Conservation (phyloP, 2,797 vertebrate genomes). For the Anguilla marmorata region DNA sequence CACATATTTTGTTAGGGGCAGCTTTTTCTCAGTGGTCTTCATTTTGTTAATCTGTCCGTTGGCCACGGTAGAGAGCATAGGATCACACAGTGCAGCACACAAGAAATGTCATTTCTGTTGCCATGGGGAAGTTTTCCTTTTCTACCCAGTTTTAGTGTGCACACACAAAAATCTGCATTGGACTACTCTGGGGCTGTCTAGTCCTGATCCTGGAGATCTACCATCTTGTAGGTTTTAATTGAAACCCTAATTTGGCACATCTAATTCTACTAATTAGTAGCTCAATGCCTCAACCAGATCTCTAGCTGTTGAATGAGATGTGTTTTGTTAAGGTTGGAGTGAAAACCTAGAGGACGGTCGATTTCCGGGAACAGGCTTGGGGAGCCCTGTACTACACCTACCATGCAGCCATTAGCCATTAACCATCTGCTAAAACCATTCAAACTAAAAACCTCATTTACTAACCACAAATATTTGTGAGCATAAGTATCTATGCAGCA, state of each 20-base stretch:
- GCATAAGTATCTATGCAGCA: neutral
- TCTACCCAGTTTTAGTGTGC: neutral
- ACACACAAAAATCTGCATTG: neutral
- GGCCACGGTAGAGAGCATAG: slow-evolving; percentile 41
- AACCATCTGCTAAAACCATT: no score
- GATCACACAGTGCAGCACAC: slow-evolving; percentile 43
- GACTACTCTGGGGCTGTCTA: neutral
- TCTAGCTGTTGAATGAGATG: neutral
- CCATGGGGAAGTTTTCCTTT: slow-evolving; percentile 36
- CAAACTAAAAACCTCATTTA: slow-evolving; percentile 30
- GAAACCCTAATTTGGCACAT: neutral
- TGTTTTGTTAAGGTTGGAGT: neutral
- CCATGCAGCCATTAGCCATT: no score
- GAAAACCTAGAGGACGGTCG: no score
- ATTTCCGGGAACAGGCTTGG: no score
- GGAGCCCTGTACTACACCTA: no score
- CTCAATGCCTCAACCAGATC: neutral
- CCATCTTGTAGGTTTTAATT: neutral
- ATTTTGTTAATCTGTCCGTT: slow-evolving; percentile 49
- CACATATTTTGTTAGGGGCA: slow-evolving; percentile 13
- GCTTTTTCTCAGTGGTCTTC: slow-evolving; percentile 37
- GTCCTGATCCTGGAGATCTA: neutral
- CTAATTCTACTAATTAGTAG: neutral
- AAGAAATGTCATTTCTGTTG: slow-evolving; percentile 47
- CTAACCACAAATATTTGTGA: slow-evolving; percentile 46